Evolutionary conservation across 2,888 invertebrate genomes (phyloP).

Genomic region (Caenorhabditis doughertyi): DNA sequence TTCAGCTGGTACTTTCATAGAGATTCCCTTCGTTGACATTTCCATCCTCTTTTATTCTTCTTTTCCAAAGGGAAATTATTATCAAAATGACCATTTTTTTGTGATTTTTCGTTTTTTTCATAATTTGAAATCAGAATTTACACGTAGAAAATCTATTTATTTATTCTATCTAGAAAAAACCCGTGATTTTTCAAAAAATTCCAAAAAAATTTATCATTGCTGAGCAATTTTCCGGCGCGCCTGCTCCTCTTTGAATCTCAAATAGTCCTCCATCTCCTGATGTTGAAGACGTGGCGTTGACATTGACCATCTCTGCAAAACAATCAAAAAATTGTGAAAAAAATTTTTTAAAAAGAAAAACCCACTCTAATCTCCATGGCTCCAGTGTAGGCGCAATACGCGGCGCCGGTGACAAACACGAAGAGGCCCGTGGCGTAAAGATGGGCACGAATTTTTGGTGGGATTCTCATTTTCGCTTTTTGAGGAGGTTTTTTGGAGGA

Average conservation of each 20-base stretch:
- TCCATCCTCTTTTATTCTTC: constrained; percentile 16
- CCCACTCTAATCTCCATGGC: constrained; percentile 58
- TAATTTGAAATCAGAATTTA: not conserved
- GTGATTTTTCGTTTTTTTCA: not conserved
- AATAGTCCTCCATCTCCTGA: constrained; percentile 61
- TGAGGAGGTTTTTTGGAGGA: no score
- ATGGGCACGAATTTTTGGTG: constrained; percentile 44
- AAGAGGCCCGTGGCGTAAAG: constrained; percentile 50
- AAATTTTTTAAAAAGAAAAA: not conserved
- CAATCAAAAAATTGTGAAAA: not conserved
- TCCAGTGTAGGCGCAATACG: constrained; percentile 41
- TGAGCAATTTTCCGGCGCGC: constrained; percentile 40
- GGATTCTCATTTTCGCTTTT: constrained; percentile 33
- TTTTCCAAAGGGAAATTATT: constrained; percentile 4
- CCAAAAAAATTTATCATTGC: not conserved
- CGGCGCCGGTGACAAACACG: constrained; percentile 30
- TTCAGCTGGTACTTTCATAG: constrained; percentile 22
- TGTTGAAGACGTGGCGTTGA: constrained; percentile 59
- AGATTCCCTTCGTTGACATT: constrained; percentile 15
- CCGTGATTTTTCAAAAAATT: no score
- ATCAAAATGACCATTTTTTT: constrained; percentile 1
- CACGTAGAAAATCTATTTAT: not conserved
- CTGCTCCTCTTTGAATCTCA: constrained; percentile 54
- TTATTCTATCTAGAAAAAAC: not conserved
- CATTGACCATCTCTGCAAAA: constrained; percentile 58